These are phyloP conservation scores for Spinibarbus caldwelli DNA, from an alignment of 2,797 vertebrate species.

Conservation along the genomic window DNA sequence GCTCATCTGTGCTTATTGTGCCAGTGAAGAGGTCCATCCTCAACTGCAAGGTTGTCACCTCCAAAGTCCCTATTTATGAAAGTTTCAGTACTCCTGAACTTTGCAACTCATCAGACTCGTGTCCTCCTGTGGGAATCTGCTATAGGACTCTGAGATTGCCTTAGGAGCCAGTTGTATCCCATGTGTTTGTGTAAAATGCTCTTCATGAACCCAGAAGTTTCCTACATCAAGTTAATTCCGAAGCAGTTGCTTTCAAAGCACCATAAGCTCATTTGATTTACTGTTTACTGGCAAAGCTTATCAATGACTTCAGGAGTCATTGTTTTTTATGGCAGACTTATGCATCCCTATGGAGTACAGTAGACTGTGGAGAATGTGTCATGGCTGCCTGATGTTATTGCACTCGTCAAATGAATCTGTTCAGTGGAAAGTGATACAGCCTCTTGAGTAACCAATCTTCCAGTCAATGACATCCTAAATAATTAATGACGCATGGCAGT, in stretches of 20 bases:
- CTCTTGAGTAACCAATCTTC: slow-evolving; percentile 30
- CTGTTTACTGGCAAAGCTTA: not conserved
- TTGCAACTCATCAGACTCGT: not conserved
- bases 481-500: slow-evolving; percentile 21
- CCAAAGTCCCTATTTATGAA: not conserved
- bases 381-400: slow-evolving; percentile 4
- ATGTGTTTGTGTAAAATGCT: not conserved
- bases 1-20: not conserved
- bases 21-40: not conserved
- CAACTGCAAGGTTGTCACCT: not conserved
- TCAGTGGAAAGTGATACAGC: slow-evolving; percentile 48
- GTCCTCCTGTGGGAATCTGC: slow-evolving; percentile 18
- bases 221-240: not conserved
- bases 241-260: not conserved
- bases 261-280: not conserved
- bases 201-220: not conserved
- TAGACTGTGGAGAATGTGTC: slow-evolving; percentile 31
- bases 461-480: slow-evolving; percentile 38
- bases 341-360: slow-evolving; percentile 15
- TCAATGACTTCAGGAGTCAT: not conserved
- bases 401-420: slow-evolving; percentile 5
- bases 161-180: not conserved
- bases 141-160: not conserved
- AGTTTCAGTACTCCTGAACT: not conserved
- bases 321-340: slow-evolving; percentile 22